A percentile compares a stretch with the other conserved stretches of the same genome.
Evolutionary conservation across 2,113 vertebrate species (phyloP).

Genomic region (Riparia riparia): DNA sequence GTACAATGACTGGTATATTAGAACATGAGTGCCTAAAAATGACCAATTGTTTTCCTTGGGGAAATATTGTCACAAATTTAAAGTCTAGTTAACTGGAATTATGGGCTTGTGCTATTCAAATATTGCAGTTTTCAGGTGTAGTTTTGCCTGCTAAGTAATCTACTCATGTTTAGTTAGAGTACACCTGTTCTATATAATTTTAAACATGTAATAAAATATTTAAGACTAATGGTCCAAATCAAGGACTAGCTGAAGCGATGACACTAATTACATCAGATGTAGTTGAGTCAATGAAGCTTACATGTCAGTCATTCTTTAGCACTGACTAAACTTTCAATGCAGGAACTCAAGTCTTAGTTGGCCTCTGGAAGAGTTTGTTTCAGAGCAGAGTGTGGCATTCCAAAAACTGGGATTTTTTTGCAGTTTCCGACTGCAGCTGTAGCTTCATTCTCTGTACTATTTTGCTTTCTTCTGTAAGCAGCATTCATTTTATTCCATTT

Average conservation of each 20-base stretch:
- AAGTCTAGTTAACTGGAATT: not conserved
- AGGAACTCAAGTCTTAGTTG: not conserved
- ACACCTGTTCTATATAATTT: not conserved
- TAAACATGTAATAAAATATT: conserved; percentile 4
- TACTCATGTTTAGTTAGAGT: not conserved
- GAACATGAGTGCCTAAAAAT: not conserved
- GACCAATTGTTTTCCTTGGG: not conserved
- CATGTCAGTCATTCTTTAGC: not conserved
- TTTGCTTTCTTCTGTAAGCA: not conserved
- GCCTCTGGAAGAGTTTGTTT: not conserved
- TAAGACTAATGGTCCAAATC: not conserved
- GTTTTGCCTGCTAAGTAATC: not conserved
- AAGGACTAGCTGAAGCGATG: not conserved
- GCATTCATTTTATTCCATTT: not conserved
- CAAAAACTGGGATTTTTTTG: not conserved
- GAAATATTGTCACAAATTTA: not conserved
- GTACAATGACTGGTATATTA: not conserved
- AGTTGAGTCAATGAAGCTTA: not conserved
- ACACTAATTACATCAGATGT: not conserved
- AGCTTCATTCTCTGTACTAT: not conserved
- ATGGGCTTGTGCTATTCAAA: not conserved
- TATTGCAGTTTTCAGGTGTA: not conserved
- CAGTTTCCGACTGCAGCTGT: not conserved
- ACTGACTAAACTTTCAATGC: not conserved
- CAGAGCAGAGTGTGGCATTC: not conserved